Percentiles rank a stretch among this genome's conserved stretches.
Conservation (phyloP, 2,797 vertebrate species). For the Poliocrania exsul region DNA sequence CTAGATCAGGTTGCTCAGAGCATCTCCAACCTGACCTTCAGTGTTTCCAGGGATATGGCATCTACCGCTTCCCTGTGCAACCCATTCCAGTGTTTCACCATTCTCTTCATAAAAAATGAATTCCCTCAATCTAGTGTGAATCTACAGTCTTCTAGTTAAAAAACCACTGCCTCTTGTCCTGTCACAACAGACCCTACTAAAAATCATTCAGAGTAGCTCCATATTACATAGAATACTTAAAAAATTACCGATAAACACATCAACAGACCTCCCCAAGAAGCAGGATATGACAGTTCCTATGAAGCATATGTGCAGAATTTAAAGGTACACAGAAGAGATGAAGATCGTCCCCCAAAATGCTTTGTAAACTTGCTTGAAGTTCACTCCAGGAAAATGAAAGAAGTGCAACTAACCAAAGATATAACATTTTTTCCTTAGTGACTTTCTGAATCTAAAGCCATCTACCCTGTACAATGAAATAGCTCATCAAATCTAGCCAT, state of each 20-base stretch:
- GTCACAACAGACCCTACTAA: neutral
- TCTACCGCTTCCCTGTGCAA: neutral
- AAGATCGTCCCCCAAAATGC: neutral
- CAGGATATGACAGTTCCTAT: neutral
- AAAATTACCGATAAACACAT: neutral
- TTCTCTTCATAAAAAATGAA: neutral
- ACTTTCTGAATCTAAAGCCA: neutral
- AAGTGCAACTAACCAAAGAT: neutral
- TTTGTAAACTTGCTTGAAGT: neutral
- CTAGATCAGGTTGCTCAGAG: neutral
- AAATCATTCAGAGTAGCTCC: neutral
- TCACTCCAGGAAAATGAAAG: neutral
- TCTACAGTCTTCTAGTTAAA: neutral
- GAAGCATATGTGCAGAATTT: neutral
- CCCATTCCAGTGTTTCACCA: neutral
- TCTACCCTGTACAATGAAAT: neutral
- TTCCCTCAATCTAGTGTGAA: neutral
- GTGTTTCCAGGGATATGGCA: neutral
- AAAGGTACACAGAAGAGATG: neutral
- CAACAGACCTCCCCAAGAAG: neutral
- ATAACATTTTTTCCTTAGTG: neutral
- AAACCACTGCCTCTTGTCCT: neutral
- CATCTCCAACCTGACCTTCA: neutral
- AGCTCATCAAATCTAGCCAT: neutral
- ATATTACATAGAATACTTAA: neutral